Base-by-base conservation (phyloP, 2,888 invertebrate genomes). In the Stratiomys singularior region DNA sequence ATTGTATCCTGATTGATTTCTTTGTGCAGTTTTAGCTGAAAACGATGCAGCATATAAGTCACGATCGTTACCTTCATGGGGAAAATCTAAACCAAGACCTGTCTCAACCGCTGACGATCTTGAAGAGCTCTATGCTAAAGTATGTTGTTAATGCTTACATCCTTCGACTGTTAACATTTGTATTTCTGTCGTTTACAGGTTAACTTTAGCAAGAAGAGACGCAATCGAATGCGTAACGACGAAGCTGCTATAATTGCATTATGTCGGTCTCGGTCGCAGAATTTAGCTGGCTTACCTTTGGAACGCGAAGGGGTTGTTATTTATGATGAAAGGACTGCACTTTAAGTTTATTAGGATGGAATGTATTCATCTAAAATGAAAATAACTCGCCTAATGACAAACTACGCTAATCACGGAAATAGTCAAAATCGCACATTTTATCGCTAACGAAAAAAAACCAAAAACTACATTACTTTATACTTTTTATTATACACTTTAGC, bases 231-330 rank as follows among this genome's bases (percentile, higher is more conserved):
- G 94, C 90, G 93, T 81, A 93, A 91, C 85, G 93, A 93, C 84
- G 94, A 94, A 88, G 94, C 94, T 1, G 94, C 94, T 76, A 91
- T 92, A 77, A 94, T 94, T 84, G 94, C 94, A 23, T 89, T 93
- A 80, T 90, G 91, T 85, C 92, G 93, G 86, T 93, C 93, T n/a
- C 90, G 92, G 83, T 92, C 92, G 83, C 89, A 89, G 83, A 89
- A 88, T 82, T 84, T 89, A 80, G 88, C 89, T 82, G 83, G 84
- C 72, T 82, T 84, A 81, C 82, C 76, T 71, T 88, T 89, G 81
- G 81, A 81, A 69, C 79, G 80, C 79, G 94, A 94, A 87, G 93
- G 94, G 1, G 92, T 94, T 80, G 93, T 94, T 80, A 93, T 94
- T 11, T 94, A 93, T 85, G 93, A 94, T 84, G 94, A 94, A 88